A percentile compares a stretch with the other conserved stretches of the same genome.
phyloP scores from a whole-genome alignment of 2,113 vertebrate species.

The Muscicapa adusta region DNA sequence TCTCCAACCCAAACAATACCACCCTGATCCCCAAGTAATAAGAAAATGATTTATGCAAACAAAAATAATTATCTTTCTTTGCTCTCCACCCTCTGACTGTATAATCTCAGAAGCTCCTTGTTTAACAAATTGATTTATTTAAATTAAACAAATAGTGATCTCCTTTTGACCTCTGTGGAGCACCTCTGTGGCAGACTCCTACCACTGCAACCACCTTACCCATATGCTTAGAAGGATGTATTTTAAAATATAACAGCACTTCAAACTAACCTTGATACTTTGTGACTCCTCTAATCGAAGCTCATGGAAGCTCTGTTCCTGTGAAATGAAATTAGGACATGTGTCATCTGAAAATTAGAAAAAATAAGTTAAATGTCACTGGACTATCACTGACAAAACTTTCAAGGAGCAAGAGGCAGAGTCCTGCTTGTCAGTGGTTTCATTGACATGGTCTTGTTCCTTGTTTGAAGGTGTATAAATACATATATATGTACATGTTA shows the following conservation, averaged over 20 bases:
- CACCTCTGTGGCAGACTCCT: not conserved
- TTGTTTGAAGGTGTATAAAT: not conserved
- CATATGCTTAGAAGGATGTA: not conserved
- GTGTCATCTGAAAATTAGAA: not conserved
- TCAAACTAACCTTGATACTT: not conserved
- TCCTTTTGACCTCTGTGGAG: slow-evolving; percentile 43
- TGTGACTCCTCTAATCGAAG: not conserved
- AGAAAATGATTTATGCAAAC: slow-evolving; percentile 73
- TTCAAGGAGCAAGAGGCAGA: not conserved
- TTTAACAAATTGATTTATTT: slow-evolving; percentile 71
- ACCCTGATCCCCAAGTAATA: slow-evolving; percentile 68
- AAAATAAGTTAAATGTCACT: not conserved
- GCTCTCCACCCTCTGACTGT: slow-evolving; percentile 45
- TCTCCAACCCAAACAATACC: slow-evolving; percentile 35
- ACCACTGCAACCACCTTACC: not conserved
- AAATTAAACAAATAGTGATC: slow-evolving; percentile 52
- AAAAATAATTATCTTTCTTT: slow-evolving; percentile 58
- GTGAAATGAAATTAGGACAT: not conserved
- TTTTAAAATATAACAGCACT: not conserved
- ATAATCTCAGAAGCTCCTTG: slow-evolving; percentile 49
- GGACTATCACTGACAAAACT: not conserved
- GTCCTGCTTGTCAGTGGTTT: not conserved
- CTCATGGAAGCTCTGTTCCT: not conserved
- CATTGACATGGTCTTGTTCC: not conserved
- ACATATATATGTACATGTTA: not conserved